Conservation (phyloP, 2,797 vertebrate genomes). For the Harpagifer antarcticus region DNA sequence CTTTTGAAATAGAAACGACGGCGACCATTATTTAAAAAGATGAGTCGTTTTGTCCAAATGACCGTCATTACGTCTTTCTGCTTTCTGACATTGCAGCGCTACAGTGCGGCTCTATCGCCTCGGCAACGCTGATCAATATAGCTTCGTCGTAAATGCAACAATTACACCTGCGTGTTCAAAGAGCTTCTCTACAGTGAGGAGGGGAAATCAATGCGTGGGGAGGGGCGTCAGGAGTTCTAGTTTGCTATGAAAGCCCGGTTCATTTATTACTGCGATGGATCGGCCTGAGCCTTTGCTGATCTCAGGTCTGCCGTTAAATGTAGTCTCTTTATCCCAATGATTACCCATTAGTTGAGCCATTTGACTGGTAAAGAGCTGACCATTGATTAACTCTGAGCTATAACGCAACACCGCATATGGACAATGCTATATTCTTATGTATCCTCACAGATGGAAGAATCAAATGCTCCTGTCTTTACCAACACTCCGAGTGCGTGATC, state of each 20-base stretch:
- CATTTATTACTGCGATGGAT: conserved; percentile 49
- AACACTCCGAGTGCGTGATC: neutral
- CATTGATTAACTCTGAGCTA: conserved; percentile 28
- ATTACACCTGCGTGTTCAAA: conserved; percentile 69
- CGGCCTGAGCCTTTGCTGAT: conserved; percentile 1
- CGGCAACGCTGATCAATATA: conserved; percentile 51
- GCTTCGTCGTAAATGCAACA: conserved; percentile 67
- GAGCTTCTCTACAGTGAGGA: conserved; percentile 51
- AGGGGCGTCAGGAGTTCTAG: conserved; percentile 1
- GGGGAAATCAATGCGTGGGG: conserved; percentile 50
- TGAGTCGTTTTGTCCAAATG: conserved; percentile 26
- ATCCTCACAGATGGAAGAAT: neutral
- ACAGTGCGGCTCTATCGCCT: conserved; percentile 39
- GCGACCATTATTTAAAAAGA: conserved; percentile 22
- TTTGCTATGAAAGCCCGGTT: conserved; percentile 36
- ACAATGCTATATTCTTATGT: neutral
- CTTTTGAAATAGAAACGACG: conserved; percentile 35
- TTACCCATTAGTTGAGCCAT: conserved; percentile 20
- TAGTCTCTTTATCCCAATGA: conserved; percentile 31
- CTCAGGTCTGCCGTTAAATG: conserved; percentile 32
- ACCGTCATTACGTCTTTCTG: conserved; percentile 32
- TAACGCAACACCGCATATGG: conserved; percentile 13
- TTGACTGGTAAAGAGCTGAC: conserved; percentile 35
- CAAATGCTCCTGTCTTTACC: neutral
- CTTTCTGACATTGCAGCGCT: conserved; percentile 39